Base-by-base conservation (phyloP, 2,888 invertebrate species). In the Apamea crenata region DNA sequence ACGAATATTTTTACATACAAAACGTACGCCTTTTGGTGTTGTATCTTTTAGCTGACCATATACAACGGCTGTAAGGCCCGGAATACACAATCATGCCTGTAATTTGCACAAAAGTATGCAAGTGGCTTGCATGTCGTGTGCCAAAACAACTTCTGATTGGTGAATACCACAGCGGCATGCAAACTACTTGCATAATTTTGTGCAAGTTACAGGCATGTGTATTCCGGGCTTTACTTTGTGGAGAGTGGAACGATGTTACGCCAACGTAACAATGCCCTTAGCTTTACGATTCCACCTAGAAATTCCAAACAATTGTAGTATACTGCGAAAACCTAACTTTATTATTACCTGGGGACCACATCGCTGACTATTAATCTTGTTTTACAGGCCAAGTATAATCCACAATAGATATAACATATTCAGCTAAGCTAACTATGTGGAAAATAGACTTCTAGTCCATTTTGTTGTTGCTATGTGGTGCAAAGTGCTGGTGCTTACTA, bases 311-410 rank as follows among this genome's bases (percentile, higher is more conserved):
- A 14, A 65, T 47, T 65, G 3, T 25, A 32, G n/a, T 29, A 18
- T 32, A 56, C 63, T 56, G 44, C 12, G 32, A 63, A 78, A 65
- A 65, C 36, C 44, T 80, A 36, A 65, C 53, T 79, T 65, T 72
- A 72, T 65, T 29, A 47, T 47, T 36, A 56, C 44, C n/a, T 40
- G 12, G 80, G 44, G 70, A 70, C 44, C 16, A 44, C 50, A 44
- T 44, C 8, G 1, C 53, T 40, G 16, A 70, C 40, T 63, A 56
- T 44, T 70, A 80, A 63, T 63, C 80, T 53, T 44, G 63, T 53
- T 65, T 79, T 65, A 65, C 63, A 79, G 63, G 21, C 16, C 40
- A 61, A 68, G 10, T 50, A 61, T 32, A 53, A 50, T 53, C 25
- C 50, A 63, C 40, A 78, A 29, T 18, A 50, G 29, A 80, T 18